Conservation (phyloP, 2,113 vertebrate species). For the Mobula birostris region DNA sequence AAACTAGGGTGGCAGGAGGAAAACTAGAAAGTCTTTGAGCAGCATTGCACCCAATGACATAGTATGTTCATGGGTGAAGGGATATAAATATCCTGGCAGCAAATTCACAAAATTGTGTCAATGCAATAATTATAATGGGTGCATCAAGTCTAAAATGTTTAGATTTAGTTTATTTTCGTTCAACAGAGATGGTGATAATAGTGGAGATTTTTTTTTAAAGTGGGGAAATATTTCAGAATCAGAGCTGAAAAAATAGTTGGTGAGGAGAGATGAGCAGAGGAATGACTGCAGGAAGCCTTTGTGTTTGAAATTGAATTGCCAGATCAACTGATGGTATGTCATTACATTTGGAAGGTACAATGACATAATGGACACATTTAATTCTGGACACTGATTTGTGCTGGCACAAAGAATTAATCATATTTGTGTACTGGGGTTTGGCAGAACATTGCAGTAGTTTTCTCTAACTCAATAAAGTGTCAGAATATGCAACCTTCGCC, state of each 20-base stretch:
- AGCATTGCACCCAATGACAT: not conserved
- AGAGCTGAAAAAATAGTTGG: not conserved
- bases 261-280: not conserved
- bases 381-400: too few relatives aligned
- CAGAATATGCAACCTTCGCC: too few relatives aligned
- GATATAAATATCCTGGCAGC: not conserved
- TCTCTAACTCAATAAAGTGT: too few relatives aligned
- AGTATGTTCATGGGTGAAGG: not conserved
- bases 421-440: not conserved
- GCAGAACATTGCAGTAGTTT: not conserved
- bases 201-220: not conserved
- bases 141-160: too few relatives aligned
- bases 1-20: too few relatives aligned
- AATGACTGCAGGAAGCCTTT: not conserved
- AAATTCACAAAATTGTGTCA: not conserved
- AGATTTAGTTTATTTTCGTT: too few relatives aligned
- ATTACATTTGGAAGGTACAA: not conserved
- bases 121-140: not conserved
- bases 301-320: not conserved
- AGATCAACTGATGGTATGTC: not conserved
- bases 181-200: too few relatives aligned
- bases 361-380: too few relatives aligned
- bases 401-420: too few relatives aligned
- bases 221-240: not conserved
- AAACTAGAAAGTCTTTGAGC: too few relatives aligned